A percentile compares a stretch with the other conserved stretches of the same genome.
Conservation (phyloP, 2,888 invertebrate species). For the Mythimna albipuncta region DNA sequence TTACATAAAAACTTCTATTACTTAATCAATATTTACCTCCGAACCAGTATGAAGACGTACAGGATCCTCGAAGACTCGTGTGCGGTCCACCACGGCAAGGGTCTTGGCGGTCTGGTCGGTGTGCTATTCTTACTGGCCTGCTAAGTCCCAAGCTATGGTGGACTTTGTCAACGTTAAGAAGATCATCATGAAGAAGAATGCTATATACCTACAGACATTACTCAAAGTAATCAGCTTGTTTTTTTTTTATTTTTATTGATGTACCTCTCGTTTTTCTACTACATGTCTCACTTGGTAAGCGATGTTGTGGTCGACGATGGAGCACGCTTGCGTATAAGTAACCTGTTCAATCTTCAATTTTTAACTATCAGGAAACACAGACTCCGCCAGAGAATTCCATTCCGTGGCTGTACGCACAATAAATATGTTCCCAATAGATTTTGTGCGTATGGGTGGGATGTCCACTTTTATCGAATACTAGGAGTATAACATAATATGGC, state of each 20-base stretch:
- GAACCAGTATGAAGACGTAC: not conserved
- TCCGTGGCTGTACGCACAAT: too few relatives aligned
- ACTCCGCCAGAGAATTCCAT: too few relatives aligned
- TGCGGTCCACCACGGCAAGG: conserved; percentile 87
- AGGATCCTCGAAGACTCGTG: conserved; percentile 13
- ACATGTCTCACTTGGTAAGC: not conserved
- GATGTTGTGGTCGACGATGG: too few relatives aligned
- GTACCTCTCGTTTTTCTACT: not conserved
- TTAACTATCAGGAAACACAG: too few relatives aligned
- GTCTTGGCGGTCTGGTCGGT: conserved; percentile 94
- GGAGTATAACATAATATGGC: too few relatives aligned
- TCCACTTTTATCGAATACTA: too few relatives aligned
- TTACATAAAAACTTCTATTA: not conserved
- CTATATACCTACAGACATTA: not conserved
- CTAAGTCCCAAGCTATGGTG: conserved; percentile 95
- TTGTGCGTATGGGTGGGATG: too few relatives aligned
- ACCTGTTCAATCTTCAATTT: too few relatives aligned
- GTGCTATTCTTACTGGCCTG: conserved; percentile 94
- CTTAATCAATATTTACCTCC: not conserved
- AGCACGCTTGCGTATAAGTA: too few relatives aligned
- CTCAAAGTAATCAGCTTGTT: not conserved
- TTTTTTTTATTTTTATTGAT: not conserved
- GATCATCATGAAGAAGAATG: conserved; percentile 16
- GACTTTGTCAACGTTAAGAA: conserved; percentile 60
- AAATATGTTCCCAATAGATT: too few relatives aligned